Percentiles rank a stretch among this genome's conserved stretches.
Conservation (phyloP, 1,140 invertebrate genomes). For the Zaprionus capensis region DNA sequence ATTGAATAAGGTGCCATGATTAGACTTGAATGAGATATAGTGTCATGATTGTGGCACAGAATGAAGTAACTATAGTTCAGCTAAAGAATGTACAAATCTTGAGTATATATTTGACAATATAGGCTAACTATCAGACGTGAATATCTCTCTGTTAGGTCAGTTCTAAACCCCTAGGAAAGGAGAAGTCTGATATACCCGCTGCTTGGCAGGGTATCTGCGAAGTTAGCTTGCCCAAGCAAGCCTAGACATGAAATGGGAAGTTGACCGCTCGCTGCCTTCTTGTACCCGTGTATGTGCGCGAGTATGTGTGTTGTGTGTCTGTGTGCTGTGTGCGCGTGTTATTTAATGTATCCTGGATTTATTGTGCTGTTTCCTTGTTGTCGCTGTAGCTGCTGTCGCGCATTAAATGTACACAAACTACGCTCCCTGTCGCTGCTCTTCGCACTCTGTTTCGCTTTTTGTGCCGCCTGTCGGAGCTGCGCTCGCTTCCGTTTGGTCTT, state of each 20-base stretch:
- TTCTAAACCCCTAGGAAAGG: not conserved
- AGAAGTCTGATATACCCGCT: not conserved
- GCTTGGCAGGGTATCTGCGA: constrained; percentile 4
- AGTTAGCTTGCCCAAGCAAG: constrained; percentile 64
- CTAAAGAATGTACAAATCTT: rapidly evolving
- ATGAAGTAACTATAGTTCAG: not conserved
- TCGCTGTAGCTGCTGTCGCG: constrained; percentile 64
- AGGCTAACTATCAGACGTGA: not conserved
- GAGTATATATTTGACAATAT: not conserved
- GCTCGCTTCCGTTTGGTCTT: constrained; percentile 74
- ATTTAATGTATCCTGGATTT: constrained; percentile 82
- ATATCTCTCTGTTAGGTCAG: not conserved
- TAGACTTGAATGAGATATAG: no score
- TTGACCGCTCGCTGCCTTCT: constrained; percentile 60
- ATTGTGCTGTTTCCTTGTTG: constrained; percentile 78
- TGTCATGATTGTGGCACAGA: not conserved
- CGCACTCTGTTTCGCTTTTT: constrained; percentile 22
- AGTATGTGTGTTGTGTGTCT: constrained; percentile 42
- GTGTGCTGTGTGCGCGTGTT: constrained; percentile 54
- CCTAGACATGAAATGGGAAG: constrained; percentile 71
- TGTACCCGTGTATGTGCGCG: not conserved
- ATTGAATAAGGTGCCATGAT: not conserved
- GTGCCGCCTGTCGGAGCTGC: constrained; percentile 57
- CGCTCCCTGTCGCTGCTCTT: constrained; percentile 36
- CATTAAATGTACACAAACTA: constrained; percentile 79